Conservation (phyloP, 2,113 vertebrate species). For the Mugil cephalus region DNA sequence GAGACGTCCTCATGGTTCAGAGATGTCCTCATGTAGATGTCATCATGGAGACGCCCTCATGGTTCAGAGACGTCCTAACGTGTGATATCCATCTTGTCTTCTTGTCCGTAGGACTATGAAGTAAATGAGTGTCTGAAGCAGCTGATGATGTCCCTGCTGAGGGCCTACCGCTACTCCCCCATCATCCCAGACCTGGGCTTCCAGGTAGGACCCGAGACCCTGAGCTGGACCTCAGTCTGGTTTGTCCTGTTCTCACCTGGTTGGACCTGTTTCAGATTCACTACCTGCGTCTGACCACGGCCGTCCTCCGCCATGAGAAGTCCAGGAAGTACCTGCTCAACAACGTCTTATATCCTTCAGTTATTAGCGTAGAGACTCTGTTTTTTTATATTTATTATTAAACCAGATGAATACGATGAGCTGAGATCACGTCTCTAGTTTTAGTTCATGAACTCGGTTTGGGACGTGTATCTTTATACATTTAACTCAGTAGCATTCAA, state of each 20-base stretch:
- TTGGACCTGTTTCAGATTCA: conserved; percentile 87
- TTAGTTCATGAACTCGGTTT: too few species aligned
- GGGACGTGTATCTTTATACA: too few species aligned
- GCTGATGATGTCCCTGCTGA: conserved; percentile 96
- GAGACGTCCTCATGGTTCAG: too few species aligned
- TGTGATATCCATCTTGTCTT: too few species aligned
- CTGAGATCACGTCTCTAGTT: too few species aligned
- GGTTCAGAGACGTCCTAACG: too few species aligned
- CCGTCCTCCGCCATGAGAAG: conserved; percentile 93
- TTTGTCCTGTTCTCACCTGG: background rate
- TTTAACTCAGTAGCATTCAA: too few species aligned
- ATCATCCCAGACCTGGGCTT: conserved; percentile 97
- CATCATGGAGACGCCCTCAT: too few species aligned
- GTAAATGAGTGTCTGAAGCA: conserved; percentile 97
- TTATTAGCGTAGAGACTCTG: rapidly evolving
- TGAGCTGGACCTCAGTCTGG: too few species aligned
- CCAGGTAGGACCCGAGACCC: conserved; percentile 83
- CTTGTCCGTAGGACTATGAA: conserved; percentile 89
- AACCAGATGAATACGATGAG: too few species aligned
- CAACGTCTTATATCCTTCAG: conserved; percentile 95
- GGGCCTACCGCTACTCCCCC: conserved; percentile 96
- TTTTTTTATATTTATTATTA: too few species aligned
- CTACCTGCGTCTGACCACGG: conserved; percentile 94
- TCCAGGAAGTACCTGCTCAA: conserved; percentile 96
- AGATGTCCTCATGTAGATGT: too few species aligned